phyloP scores from a whole-genome alignment of 2,113 vertebrate species.

The Cinclus cinclus region DNA sequence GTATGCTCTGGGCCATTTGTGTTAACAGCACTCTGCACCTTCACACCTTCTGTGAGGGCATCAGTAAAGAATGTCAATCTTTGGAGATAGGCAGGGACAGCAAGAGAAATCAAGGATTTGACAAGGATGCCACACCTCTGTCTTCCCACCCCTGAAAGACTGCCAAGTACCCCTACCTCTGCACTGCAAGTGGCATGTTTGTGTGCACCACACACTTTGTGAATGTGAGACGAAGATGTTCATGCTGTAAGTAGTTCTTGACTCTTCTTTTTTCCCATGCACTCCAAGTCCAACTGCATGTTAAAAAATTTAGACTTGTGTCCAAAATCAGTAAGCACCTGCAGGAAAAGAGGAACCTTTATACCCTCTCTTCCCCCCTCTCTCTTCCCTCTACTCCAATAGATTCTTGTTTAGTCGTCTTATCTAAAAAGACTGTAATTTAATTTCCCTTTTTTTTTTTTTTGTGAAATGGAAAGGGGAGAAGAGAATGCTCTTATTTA shows the following conservation, averaged over 20 bases:
- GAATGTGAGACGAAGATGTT: neutral
- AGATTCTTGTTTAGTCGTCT: neutral
- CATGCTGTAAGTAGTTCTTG: neutral
- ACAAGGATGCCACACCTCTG: neutral
- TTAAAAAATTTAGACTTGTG: neutral
- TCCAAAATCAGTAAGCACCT: neutral
- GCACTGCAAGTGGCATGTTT: neutral
- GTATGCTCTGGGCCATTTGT: neutral
- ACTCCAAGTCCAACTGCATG: neutral
- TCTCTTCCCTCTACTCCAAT: neutral
- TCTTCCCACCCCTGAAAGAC: neutral
- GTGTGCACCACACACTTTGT: neutral
- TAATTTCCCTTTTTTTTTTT: too few relatives aligned
- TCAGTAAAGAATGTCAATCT: neutral
- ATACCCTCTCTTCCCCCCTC: too few relatives aligned
- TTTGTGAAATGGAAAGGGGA: neutral
- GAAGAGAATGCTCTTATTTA: neutral
- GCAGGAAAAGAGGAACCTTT: neutral
- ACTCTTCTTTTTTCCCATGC: neutral
- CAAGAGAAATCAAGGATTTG: neutral
- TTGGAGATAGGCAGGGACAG: neutral
- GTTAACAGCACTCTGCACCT: neutral
- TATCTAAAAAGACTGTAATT: neutral
- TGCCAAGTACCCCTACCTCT: neutral
- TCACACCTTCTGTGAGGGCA: neutral